Evolutionary conservation across 2,888 invertebrate genomes (phyloP), one percentile per base, ranked within the genome.

Genomic region (Incurvaria masculella): DNA sequence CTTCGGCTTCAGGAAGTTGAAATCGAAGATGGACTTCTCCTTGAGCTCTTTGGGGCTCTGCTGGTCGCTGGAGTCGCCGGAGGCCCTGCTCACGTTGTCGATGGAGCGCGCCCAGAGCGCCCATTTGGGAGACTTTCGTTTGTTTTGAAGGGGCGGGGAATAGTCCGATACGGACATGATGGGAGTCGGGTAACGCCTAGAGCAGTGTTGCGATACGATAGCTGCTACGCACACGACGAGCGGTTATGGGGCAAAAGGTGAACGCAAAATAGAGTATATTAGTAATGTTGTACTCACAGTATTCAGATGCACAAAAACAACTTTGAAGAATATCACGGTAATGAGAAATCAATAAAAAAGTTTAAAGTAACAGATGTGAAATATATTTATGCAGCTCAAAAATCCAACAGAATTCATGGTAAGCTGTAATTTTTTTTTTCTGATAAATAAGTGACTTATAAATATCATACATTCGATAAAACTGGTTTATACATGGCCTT

Each of bases 101-200:
- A 70, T 61, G 0, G 70, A 65, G 16, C 69, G 71, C 16, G 70
- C 61, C 38, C 69, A 70, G 21, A 68, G 67, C 0, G 65, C 54
- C 70, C 69, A 69, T 59, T 63, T 68, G 0, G 66, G 61, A 21
- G 53, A 53, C 55, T 56, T 62, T 33, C 51, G 23, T 4, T 11
- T 8, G 11, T n/a, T 11, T 3, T 8, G 3, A n/a, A 3, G 3
- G 8, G 11, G 8, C 8, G 46, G 62, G 0, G 67, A 61, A 48
- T 70, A 69, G 45, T 72, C 72, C 0, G 61, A 61, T n/a, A 68
- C 62, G 0, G 64, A 68, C 59, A 72, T 62, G 1, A 69, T 18
- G 1, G 66, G 66, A 0, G 56, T 58, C 0, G 68, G 68, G 0
- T 68, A 61, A 8, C 58, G 62, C 50, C 65, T 62, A 0, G 61